Conservation (phyloP, 35 echinoderm and acorn worm genomes). For the Holothuria glaberrima region DNA sequence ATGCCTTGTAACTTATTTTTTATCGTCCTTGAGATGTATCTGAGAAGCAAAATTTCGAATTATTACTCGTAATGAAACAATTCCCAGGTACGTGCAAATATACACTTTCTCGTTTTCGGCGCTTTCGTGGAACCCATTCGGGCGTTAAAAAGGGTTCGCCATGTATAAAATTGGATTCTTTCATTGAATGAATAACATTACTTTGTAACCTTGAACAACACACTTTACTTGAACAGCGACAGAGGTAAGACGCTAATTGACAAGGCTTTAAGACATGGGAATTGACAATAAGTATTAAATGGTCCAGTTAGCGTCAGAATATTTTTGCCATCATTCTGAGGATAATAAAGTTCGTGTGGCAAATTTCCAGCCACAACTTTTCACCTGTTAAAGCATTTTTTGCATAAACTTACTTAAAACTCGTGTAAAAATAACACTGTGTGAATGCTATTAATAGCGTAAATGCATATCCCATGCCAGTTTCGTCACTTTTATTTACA, state of each 20-base stretch:
- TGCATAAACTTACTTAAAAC: too few species aligned
- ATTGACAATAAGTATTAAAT: background rate
- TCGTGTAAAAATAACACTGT: too few species aligned
- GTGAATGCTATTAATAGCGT: too few species aligned
- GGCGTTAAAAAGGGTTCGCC: constrained; percentile 20
- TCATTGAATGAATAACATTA: constrained; percentile 37
- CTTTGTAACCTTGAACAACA: constrained; percentile 30
- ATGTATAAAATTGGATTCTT: constrained; percentile 44
- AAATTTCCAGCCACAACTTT: background rate
- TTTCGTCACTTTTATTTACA: too few species aligned
- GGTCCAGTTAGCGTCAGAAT: background rate
- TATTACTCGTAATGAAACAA: constrained; percentile 16
- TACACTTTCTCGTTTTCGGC: background rate
- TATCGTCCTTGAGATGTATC: constrained; percentile 36
- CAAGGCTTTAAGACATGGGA: background rate
- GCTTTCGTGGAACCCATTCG: background rate
- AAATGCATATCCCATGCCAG: too few species aligned
- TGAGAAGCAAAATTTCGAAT: background rate
- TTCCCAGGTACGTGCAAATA: constrained; percentile 4
- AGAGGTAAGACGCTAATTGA: background rate
- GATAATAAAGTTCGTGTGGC: background rate
- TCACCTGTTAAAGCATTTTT: background rate
- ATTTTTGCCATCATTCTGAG: background rate
- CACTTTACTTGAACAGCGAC: background rate
- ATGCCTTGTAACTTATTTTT: background rate